Evolutionary conservation across 2,797 vertebrate species (phyloP), one percentile per base, ranked within the genome.

Genomic region (Catharus ustulatus): DNA sequence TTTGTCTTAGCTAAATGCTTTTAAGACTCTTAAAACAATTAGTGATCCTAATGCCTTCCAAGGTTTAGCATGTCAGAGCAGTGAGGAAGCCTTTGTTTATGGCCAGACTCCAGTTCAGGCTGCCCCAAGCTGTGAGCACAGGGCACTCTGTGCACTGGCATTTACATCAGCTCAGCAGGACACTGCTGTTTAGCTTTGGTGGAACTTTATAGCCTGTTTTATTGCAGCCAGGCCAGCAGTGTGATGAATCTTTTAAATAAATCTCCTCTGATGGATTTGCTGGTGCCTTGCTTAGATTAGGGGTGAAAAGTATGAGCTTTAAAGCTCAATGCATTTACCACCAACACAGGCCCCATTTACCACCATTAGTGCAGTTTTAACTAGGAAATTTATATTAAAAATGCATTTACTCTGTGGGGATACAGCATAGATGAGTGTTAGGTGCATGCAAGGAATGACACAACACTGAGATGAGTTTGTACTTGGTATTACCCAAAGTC

Each of bases 191-290:
- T 58, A 49, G 48, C 83, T 87, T 43, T 43, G 36, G n/a, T 36
- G 42, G 69, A 30, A 68, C 81, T 94, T 92, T 81, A 72, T 1
- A 75, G 73, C 71, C 58, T 67, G 38, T 29, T 91, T 81, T 73
- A 59, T 24, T 77, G 48, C 64, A 76, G 52, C 43, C 18, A 69
- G 49, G 88, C 55, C 62, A 72, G 71, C 63, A 69, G 6, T 0
- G 36, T 20, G 63, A 58, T 72, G 13, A 55, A n/a, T 63, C 76
- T 48, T 57, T 36, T 13, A 59, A 88, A 91, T 90, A 90, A 77
- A 85, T 61, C 80, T 72, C 54, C n/a, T 78, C 34, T 90, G 85
- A 64, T 55, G 69, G 73, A 88, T 93, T 81, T 93, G 42, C 58
- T 81, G 73, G 46, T 1, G 1, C 72, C 66, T 94, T 26, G 22